Percentiles rank a stretch among this genome's conserved stretches.
Evolutionary conservation across 2,797 vertebrate genomes (phyloP).

Genomic region (Hyperoplus immaculatus): DNA sequence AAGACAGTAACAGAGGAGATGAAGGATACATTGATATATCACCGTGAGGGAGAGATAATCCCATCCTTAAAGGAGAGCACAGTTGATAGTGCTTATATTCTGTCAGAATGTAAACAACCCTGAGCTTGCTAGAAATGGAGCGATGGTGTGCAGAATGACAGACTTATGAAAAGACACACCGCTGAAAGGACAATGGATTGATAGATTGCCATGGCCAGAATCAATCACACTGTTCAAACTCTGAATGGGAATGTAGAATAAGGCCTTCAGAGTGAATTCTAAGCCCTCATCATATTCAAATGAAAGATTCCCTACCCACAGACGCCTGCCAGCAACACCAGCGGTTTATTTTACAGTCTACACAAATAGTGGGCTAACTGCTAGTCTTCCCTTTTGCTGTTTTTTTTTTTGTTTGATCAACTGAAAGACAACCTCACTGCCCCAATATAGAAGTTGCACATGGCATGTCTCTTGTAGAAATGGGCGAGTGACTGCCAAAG

Average conservation of each 20-base stretch:
- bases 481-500: constrained; percentile 27
- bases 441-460: constrained; percentile 24
- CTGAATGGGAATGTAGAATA: constrained; percentile 50
- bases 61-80: constrained; percentile 7
- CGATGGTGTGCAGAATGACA: constrained; percentile 49
- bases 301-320: constrained; percentile 53
- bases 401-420: constrained; percentile 30
- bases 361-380: constrained; percentile 40
- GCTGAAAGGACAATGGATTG: constrained; percentile 46
- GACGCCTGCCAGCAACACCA: constrained; percentile 47
- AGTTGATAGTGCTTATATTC: constrained; percentile 6
- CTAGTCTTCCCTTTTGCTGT: constrained; percentile 30
- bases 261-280: constrained; percentile 49
- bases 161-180: constrained; percentile 52
- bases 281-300: constrained; percentile 51
- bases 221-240: constrained; percentile 61
- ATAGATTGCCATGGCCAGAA: constrained; percentile 54
- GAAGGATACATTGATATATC: background rate
- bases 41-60: constrained; percentile 15
- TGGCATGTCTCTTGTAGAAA: constrained; percentile 25
- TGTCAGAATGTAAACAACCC: constrained; percentile 25
- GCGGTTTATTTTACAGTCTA: constrained; percentile 44
- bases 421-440: constrained; percentile 13
- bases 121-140: constrained; percentile 37
- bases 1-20: constrained; percentile 12